phyloP scores from a whole-genome alignment of 2,113 vertebrate genomes.

The Ivindomyrus marchei region DNA sequence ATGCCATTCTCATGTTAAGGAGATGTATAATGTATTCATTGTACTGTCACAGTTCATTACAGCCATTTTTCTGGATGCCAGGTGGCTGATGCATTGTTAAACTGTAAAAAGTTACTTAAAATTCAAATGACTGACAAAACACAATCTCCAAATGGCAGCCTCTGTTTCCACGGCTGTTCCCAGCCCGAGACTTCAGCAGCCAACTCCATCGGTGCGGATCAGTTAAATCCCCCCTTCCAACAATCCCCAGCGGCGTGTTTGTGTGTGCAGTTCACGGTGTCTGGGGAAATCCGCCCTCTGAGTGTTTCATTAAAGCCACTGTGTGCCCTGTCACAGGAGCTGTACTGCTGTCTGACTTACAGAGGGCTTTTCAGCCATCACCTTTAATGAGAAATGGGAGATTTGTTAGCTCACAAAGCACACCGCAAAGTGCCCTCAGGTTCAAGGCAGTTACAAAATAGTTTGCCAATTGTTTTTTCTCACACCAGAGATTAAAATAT shows the following conservation, averaged over 20 bases:
- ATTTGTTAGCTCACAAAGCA: neutral
- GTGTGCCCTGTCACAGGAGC: neutral
- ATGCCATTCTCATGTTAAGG: neutral
- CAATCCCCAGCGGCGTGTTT: neutral
- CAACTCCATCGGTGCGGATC: neutral
- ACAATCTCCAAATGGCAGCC: neutral
- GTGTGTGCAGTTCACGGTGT: neutral
- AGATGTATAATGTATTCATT: neutral
- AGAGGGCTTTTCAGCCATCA: neutral
- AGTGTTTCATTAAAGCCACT: slow-evolving; percentile 1
- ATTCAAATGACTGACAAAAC: neutral
- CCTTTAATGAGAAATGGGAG: slow-evolving; percentile 1
- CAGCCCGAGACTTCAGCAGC: neutral
- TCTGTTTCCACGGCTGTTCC: neutral
- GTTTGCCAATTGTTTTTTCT: neutral
- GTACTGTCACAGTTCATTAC: neutral
- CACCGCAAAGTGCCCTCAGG: neutral
- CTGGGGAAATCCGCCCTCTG: neutral
- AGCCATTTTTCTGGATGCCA: neutral
- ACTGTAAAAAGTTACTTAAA: slow-evolving; percentile 10
- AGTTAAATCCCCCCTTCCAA: neutral
- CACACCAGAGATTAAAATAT: neutral
- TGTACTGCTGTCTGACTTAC: neutral
- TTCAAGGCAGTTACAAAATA: neutral
- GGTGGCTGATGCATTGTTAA: neutral